These are phyloP conservation scores for Caradrina clavipalpis DNA, from an alignment of 2,888 invertebrate species.

Conservation along the genomic window DNA sequence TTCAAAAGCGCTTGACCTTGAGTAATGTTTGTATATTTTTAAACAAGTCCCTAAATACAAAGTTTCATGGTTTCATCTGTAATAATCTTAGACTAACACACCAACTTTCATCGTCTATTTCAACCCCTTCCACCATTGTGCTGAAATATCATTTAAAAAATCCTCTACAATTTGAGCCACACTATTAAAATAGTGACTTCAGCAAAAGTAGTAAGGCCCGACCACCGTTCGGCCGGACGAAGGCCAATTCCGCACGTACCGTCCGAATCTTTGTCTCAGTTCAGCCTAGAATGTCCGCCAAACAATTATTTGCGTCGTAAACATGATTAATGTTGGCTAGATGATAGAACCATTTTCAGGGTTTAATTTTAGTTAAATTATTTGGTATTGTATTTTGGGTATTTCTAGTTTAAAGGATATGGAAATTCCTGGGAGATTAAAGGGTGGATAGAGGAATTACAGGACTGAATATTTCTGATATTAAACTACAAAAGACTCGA, in stretches of 20 bases:
- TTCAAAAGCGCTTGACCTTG: too few species aligned
- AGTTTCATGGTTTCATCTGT: too few species aligned
- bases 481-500: not conserved
- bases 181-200: constrained; percentile 11
- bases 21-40: too few species aligned
- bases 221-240: constrained; percentile 47
- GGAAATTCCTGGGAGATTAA: constrained; percentile 14
- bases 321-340: constrained; percentile 60
- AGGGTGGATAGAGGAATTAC: not conserved
- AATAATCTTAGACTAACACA: too few species aligned
- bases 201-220: constrained; percentile 46
- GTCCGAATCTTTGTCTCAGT: constrained; percentile 62
- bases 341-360: constrained; percentile 46
- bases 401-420: constrained; percentile 26
- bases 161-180: not conserved
- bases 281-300: constrained; percentile 53
- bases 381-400: constrained; percentile 40
- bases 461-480: constrained; percentile 7
- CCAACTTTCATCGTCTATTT: too few species aligned
- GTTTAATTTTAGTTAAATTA: constrained; percentile 45
- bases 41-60: too few species aligned
- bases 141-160: not conserved
- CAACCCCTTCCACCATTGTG: not conserved
- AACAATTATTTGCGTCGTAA: constrained; percentile 66
- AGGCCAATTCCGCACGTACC: constrained; percentile 60